Conservation (phyloP, 2,797 vertebrate species). For the Varecia variegata region DNA sequence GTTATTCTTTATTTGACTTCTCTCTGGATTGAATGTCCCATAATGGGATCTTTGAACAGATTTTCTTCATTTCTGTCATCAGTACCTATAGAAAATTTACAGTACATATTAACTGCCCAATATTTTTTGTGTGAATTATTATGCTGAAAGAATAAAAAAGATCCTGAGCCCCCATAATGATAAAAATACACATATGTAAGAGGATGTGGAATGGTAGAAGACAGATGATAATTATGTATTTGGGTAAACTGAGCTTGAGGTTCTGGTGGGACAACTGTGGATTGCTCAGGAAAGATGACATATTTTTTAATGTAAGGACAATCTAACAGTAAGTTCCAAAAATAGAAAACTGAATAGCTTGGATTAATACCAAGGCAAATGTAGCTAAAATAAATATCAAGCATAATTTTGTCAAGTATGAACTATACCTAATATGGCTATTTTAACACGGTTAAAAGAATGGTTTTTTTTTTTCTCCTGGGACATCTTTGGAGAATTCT, state of each 20-base stretch:
- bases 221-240: neutral
- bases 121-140: neutral
- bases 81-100: neutral
- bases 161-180: neutral
- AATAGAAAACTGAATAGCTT: conserved; percentile 67
- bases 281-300: conserved; percentile 27
- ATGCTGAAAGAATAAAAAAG: neutral
- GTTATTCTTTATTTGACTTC: neutral
- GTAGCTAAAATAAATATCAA: conserved; percentile 74
- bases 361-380: conserved; percentile 72
- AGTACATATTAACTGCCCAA: neutral
- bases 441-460: conserved; percentile 65
- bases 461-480: neutral
- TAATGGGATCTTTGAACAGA: neutral
- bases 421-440: conserved; percentile 75
- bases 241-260: neutral
- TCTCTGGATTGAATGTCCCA: neutral
- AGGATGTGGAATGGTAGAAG: neutral
- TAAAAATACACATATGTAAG: neutral
- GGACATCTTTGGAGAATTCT: conserved; percentile 54
- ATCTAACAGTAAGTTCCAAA: conserved; percentile 63
- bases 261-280: neutral
- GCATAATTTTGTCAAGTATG: conserved; percentile 62
- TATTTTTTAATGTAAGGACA: conserved; percentile 61
- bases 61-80: neutral